Percentiles rank a stretch among this genome's conserved stretches.
Conservation (phyloP, 1,140 invertebrate species). For the Argopecten irradians region DNA sequence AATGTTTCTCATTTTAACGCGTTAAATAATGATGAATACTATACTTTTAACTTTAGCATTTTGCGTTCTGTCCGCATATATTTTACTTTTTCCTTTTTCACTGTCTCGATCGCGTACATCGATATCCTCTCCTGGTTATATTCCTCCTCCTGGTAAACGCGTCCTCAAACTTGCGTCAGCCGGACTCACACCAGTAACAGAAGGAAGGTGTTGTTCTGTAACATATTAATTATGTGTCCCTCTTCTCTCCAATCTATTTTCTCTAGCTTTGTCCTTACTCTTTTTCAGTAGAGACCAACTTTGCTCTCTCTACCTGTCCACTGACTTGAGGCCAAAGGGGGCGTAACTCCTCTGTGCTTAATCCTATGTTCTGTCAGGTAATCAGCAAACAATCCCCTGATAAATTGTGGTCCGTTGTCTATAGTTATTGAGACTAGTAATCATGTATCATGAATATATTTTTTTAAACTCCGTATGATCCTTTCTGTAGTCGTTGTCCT, state of each 20-base stretch:
- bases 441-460: conserved; percentile 51
- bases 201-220: too few relatives aligned
- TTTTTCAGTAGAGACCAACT: conserved; percentile 49
- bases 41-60: too few relatives aligned
- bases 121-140: too few relatives aligned
- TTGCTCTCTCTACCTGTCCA: conserved; percentile 48
- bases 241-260: conserved; percentile 42
- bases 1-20: too few relatives aligned
- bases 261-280: conserved; percentile 43
- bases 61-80: too few relatives aligned
- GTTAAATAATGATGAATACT: too few relatives aligned
- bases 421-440: conserved; percentile 37
- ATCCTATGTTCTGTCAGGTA: conserved; percentile 41
- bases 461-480: conserved; percentile 27
- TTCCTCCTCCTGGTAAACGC: too few relatives aligned
- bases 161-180: too few relatives aligned
- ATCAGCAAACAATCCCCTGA: not conserved
- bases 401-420: conserved; percentile 46
- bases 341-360: conserved; percentile 27
- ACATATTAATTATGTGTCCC: too few relatives aligned
- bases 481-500: conserved; percentile 37
- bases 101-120: too few relatives aligned
- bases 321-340: conserved; percentile 49
- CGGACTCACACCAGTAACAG: too few relatives aligned
- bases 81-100: too few relatives aligned